phyloP scores from a whole-genome alignment of 2,888 invertebrate genomes.

The Cephus pygmeus region DNA sequence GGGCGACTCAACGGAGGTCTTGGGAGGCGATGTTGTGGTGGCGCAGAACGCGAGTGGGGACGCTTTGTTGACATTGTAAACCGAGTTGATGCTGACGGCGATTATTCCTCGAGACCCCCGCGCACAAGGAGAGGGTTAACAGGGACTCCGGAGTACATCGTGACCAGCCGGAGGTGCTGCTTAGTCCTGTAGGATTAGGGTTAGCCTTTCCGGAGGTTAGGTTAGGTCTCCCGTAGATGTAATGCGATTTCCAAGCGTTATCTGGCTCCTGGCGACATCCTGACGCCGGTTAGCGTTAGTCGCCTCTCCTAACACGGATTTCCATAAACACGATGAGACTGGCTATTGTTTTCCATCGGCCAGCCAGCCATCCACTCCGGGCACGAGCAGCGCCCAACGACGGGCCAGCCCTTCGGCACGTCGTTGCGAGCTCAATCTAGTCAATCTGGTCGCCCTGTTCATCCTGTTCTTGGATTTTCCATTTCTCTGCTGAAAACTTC shows the following conservation, averaged over 20 bases:
- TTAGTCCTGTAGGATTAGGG: background rate
- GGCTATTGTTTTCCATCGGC: slow-evolving; percentile 48
- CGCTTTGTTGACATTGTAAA: slow-evolving; percentile 59
- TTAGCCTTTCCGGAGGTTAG: background rate
- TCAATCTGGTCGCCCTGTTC: background rate
- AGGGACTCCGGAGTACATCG: background rate
- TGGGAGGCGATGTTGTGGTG: slow-evolving; percentile 38
- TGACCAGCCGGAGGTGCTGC: background rate
- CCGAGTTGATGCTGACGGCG: slow-evolving; percentile 23
- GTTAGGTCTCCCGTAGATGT: slow-evolving; percentile 29
- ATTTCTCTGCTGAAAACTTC: background rate
- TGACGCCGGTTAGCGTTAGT: slow-evolving; percentile 12
- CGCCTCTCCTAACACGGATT: slow-evolving; percentile 46
- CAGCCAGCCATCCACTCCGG: background rate
- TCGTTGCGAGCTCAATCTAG: background rate
- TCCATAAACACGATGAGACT: slow-evolving; percentile 56
- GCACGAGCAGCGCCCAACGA: background rate
- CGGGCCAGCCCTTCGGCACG: background rate
- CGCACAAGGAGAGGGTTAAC: background rate
- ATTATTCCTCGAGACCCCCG: background rate
- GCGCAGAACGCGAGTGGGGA: slow-evolving; percentile 53
- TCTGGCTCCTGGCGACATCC: slow-evolving; percentile 51
- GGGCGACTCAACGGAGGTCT: background rate
- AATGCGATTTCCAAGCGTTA: slow-evolving; percentile 65
- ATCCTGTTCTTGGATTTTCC: background rate